Evolutionary conservation across 2,113 vertebrate species (phyloP).

Genomic region (Artemisiospiza belli): DNA sequence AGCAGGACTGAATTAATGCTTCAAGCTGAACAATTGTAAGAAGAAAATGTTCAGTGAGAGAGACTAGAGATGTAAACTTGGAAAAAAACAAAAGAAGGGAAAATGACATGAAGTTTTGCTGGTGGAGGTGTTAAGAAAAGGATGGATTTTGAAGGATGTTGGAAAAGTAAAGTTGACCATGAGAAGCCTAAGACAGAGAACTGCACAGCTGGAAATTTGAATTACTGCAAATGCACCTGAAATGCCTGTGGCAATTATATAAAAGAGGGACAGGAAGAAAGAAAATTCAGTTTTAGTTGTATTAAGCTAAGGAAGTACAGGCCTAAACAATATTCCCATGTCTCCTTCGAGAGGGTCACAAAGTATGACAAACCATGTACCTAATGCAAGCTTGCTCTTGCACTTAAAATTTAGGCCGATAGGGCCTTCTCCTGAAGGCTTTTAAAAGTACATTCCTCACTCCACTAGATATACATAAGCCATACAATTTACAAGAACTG

Average conservation of each 20-base stretch:
- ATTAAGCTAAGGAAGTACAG: neutral
- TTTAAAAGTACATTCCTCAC: neutral
- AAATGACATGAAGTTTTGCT: neutral
- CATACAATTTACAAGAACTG: neutral
- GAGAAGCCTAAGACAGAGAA: neutral
- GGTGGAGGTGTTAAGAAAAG: neutral
- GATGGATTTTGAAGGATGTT: neutral
- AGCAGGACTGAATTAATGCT: neutral
- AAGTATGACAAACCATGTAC: neutral
- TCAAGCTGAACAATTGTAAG: neutral
- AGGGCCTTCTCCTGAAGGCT: neutral
- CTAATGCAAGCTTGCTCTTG: neutral
- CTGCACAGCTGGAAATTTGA: neutral
- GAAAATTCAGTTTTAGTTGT: neutral
- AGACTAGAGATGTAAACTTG: neutral
- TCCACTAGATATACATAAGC: neutral
- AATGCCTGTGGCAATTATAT: neutral
- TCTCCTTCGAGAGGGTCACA: rapidly evolving
- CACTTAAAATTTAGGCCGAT: neutral
- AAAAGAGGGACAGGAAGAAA: neutral
- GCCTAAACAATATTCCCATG: neutral
- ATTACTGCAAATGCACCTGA: slow-evolving; percentile 1
- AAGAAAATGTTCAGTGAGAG: neutral
- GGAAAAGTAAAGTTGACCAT: neutral
- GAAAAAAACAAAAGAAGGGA: neutral